Evolutionary conservation across 2,113 vertebrate genomes (phyloP).

Genomic region (Noctilio leporinus): DNA sequence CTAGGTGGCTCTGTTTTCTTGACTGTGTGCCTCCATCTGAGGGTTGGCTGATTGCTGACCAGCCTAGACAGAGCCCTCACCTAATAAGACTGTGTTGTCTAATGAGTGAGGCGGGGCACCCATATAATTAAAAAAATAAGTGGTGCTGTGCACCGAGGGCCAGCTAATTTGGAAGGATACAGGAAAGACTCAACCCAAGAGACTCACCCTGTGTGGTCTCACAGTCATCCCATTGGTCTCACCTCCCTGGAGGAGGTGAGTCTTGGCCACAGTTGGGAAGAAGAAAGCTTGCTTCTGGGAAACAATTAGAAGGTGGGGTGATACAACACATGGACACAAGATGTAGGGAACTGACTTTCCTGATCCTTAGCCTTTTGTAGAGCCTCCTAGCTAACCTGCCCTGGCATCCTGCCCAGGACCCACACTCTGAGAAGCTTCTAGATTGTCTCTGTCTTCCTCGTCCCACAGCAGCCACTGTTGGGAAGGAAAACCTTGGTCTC

Average conservation of each 20-base stretch:
- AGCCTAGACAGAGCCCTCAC: neutral
- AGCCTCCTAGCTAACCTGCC: neutral
- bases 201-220: neutral
- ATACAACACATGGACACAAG: no score
- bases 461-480: neutral
- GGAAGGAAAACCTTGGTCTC: neutral
- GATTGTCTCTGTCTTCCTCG: neutral
- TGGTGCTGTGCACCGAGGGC: neutral
- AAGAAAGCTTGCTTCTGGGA: neutral
- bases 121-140: neutral
- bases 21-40: neutral
- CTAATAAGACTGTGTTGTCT: neutral
- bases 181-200: neutral
- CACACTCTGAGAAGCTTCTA: neutral
- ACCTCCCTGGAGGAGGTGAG: neutral
- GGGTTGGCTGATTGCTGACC: neutral
- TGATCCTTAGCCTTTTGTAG: neutral
- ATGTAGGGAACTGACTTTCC: neutral
- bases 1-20: neutral
- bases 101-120: rapidly evolving
- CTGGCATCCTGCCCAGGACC: neutral
- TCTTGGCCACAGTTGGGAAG: neutral
- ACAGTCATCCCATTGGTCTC: no score
- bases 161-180: neutral
- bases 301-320: no score